Conservation (phyloP, 2,888 invertebrate species). For the Eugnorisma glareosa region DNA sequence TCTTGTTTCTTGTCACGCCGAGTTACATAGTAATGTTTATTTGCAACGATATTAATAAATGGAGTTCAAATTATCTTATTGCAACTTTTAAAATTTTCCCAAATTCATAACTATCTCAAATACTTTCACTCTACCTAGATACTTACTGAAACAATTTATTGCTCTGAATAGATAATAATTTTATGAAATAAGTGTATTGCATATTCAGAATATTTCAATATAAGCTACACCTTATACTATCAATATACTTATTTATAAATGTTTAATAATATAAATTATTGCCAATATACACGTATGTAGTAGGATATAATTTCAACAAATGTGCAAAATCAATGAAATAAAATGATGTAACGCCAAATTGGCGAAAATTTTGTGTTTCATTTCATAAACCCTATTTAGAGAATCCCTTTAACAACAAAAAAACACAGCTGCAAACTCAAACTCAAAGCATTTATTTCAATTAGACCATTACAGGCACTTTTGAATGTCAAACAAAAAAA, state of each 20-base stretch:
- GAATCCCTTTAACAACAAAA: neutral
- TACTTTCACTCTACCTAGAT: slow-evolving; percentile 54
- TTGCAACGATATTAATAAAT: slow-evolving; percentile 41
- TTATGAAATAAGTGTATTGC: slow-evolving; percentile 64
- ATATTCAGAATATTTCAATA: slow-evolving; percentile 68
- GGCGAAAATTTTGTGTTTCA: slow-evolving; percentile 74
- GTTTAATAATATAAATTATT: slow-evolving; percentile 72
- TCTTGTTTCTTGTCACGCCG: slow-evolving; percentile 53
- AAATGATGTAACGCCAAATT: slow-evolving; percentile 76
- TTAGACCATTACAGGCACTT: no score
- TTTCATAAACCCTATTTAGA: slow-evolving; percentile 25
- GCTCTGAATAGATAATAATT: slow-evolving; percentile 71
- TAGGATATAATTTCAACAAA: slow-evolving; percentile 78
- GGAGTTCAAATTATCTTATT: slow-evolving; percentile 45
- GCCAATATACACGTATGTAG: slow-evolving; percentile 80
- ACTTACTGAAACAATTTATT: slow-evolving; percentile 67
- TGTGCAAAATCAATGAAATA: slow-evolving; percentile 83
- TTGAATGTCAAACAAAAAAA: no score
- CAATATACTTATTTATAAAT: slow-evolving; percentile 74
- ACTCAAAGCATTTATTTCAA: no score
- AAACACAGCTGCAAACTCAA: no score
- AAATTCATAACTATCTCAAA: slow-evolving; percentile 45
- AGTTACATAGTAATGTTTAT: slow-evolving; percentile 34
- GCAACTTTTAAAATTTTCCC: slow-evolving; percentile 38
- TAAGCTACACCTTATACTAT: slow-evolving; percentile 68